Evolutionary conservation across 2,113 vertebrate species (phyloP), one percentile per base, ranked within the genome.

Genomic region (Charina bottae): DNA sequence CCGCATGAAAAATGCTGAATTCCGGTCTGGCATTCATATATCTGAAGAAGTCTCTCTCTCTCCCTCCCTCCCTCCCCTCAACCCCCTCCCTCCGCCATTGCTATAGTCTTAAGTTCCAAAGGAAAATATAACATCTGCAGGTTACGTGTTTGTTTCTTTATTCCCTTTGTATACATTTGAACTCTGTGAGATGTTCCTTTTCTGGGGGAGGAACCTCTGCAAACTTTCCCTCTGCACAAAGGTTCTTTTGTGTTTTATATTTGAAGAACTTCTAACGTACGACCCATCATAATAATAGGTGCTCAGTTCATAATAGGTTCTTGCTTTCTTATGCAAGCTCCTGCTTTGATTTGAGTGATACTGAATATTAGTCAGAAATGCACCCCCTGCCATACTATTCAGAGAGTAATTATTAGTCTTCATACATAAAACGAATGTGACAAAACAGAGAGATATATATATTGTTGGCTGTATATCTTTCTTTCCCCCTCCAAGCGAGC

Each of bases 361-460:
- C 78, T 83, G 37, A 92, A 90, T 88, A 56, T 95, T 95, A 56
- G 93, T 92, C 90, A 58, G 13, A 46, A 90, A 88, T 91, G 78
- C 46, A 56, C 62, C 83, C 54, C 62, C 23, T 84, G 28, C 12
- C 26, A 49, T 91, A 92, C 87, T 87, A 90, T 90, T 94, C 72
- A 93, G 89, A 83, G 64, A 87, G 89, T 94, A 95, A 95, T 96
- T 93, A 94, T 85, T 95, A 90, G 92, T 95, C 94, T 95, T 94
- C 93, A 86, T 89, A 93, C 87, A 94, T 92, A 92, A 96, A 96
- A 93, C 59, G 89, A 96, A 95, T 37, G 90, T 95, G 94, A 94
- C 92, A 93, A 94, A 94, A 89, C 93, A 95, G 89, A 94, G 92
- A 95, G 93, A 95, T 94, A 92, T 95, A 92, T 95, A 96, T 94